phyloP scores from a whole-genome alignment of 2,797 vertebrate species.

The Ara ararauna region DNA sequence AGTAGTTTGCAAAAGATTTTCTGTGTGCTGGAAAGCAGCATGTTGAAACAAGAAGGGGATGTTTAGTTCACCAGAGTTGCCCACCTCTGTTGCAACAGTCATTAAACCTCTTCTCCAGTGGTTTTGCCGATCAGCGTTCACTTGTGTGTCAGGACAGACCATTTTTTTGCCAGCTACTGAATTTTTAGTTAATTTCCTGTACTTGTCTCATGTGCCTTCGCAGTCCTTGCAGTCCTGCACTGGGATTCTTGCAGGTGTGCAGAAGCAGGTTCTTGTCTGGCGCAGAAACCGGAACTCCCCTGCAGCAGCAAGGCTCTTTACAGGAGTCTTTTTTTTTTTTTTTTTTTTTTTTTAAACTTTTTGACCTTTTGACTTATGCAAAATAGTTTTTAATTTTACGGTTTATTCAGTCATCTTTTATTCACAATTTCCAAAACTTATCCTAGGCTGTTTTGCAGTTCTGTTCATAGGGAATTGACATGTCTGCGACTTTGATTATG shows the following conservation, averaged over 20 bases:
- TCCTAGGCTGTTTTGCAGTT: background rate
- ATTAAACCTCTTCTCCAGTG: background rate
- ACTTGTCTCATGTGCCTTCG: accelerated
- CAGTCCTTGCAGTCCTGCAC: too few relatives aligned
- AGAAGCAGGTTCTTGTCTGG: background rate
- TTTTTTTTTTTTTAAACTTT: background rate
- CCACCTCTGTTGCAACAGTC: background rate
- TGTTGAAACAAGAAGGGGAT: background rate
- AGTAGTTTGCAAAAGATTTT: background rate
- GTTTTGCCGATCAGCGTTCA: background rate
- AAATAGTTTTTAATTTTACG: background rate
- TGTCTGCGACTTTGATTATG: background rate
- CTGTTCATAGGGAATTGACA: background rate
- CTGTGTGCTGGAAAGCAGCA: background rate
- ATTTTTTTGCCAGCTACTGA: background rate
- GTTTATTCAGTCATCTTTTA: background rate
- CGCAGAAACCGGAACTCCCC: background rate
- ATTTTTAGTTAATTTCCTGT: background rate
- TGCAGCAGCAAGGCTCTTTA: background rate
- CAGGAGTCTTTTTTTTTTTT: background rate
- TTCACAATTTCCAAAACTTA: background rate
- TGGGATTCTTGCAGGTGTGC: background rate
- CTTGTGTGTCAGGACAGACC: background rate
- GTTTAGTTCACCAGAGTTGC: background rate
- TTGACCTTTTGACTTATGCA: background rate